Base-by-base conservation (phyloP, 2,113 vertebrate species). In the Edolisoma coerulescens region DNA sequence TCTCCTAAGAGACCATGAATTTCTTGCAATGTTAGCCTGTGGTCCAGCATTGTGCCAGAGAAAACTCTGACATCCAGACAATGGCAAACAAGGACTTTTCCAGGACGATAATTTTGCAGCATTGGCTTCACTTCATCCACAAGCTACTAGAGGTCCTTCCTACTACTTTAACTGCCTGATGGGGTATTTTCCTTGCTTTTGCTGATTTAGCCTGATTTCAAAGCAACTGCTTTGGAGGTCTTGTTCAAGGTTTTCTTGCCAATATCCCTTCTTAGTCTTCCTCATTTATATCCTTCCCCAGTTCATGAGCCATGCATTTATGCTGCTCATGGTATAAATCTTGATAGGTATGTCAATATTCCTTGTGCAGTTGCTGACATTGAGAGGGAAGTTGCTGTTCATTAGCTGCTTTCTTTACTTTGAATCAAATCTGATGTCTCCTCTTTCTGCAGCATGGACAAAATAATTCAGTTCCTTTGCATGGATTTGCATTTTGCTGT, bases 401-500 rank as follows among this genome's bases (percentile, higher is more conserved):
- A 76, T 85, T 93, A 91, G 78, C 57, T 80, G 61, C 45, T 87
- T 93, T 9, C 85, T 95, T 60, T 82, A 69, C 39, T 94, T 89
- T 80, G 78, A 89, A 85, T 84, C 53, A 93, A 71, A 82, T 64
- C 65, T 59, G 57, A 60, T 63, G 65, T 49, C 30, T 87, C 16
- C n/a, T 82, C 49, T 90, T 94, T 93, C 78, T 91, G 94, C 85
- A 85, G 57, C 7, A 4, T 42, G 49, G 67, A 64, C 95, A 94
- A 91, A 96, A 93, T 37, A 85, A 79, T 85, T 83, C 70, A 65
- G 63, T 53, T 93, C 24, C 26, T 87, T 87, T 42, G 41, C 0
- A 13, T 21, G 59, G 57, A 86, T 94, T 92, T 93, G 90, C 82
- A 88, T 95, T 92, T 93, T 80, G 88, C 88, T 88, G 79, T 61